These are phyloP conservation scores for Cryptus viduatorius DNA, from an alignment of 2,888 invertebrate genomes.

Conservation along the genomic window DNA sequence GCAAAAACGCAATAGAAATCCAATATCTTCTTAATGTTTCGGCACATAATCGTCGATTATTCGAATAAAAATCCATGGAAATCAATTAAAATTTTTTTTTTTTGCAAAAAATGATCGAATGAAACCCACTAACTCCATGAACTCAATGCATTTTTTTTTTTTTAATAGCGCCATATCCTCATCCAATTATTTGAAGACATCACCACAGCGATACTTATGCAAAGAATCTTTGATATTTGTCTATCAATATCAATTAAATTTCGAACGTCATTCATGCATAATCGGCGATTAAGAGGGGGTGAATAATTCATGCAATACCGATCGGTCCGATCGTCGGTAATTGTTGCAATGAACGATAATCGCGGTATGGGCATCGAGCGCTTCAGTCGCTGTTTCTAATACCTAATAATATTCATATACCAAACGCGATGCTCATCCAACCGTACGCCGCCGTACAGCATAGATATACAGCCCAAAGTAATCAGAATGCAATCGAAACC, in stretches of 20 bases:
- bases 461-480: conserved; percentile 14
- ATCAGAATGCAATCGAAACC: conserved; percentile 32
- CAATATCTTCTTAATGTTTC: too few species aligned
- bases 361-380: conserved; percentile 34
- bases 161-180: too few species aligned
- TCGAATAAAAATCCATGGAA: too few species aligned
- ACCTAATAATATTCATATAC: conserved; percentile 34
- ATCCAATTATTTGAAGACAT: too few species aligned
- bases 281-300: conserved; percentile 10
- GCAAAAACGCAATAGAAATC: too few species aligned
- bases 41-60: too few species aligned
- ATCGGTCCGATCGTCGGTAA: conserved; percentile 19
- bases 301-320: conserved; percentile 43
- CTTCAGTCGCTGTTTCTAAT: conserved; percentile 50
- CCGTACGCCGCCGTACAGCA: conserved; percentile 50
- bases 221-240: conserved; percentile 14
- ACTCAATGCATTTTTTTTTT: too few species aligned
- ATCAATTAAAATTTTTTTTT: too few species aligned
- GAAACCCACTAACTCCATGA: too few species aligned
- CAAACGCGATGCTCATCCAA: conserved; percentile 36
- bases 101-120: too few species aligned
- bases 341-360: conserved; percentile 59
- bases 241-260: not conserved
- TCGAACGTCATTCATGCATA: conserved; percentile 24
- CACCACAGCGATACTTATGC: not conserved